A percentile compares a stretch with the other conserved stretches of the same genome.
Conservation (phyloP, 2,113 vertebrate species). For the Spea bombifrons region DNA sequence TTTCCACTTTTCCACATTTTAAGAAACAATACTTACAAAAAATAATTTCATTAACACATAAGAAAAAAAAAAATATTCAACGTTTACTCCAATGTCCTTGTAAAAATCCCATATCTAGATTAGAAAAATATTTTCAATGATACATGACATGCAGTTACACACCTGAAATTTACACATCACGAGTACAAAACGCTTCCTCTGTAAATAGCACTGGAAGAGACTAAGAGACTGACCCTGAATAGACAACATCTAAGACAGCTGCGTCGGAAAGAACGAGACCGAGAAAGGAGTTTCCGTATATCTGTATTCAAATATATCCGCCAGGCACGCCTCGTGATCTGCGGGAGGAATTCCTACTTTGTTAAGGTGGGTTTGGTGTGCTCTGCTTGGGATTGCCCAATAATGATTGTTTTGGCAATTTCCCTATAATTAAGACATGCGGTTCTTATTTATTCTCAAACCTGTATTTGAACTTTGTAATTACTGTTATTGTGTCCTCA, state of each 20-base stretch:
- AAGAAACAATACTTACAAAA: slow-evolving; percentile 49
- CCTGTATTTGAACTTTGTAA: no score
- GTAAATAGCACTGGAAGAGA: slow-evolving; percentile 23
- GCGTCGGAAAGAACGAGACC: slow-evolving; percentile 24
- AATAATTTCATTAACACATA: slow-evolving; percentile 42
- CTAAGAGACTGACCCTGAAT: slow-evolving; percentile 22
- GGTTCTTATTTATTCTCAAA: no score
- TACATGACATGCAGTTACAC: slow-evolving; percentile 31
- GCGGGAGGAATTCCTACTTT: neutral
- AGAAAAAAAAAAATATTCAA: slow-evolving; percentile 42
- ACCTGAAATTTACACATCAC: slow-evolving; percentile 32
- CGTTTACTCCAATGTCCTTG: slow-evolving; percentile 25
- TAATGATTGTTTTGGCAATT: no score
- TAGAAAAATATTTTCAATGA: slow-evolving; percentile 45
- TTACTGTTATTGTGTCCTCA: neutral
- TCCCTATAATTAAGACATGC: no score
- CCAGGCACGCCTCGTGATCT: slow-evolving; percentile 37
- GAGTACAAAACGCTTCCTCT: slow-evolving; percentile 40
- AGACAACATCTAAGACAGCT: slow-evolving; percentile 29
- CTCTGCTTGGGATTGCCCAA: no score
- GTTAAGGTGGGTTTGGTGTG: no score
- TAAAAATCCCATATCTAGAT: slow-evolving; percentile 40
- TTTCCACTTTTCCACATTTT: slow-evolving; percentile 43
- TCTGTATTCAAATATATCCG: slow-evolving; percentile 27
- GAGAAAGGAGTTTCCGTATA: slow-evolving; percentile 16